Conservation (phyloP, 2,888 invertebrate species). For the Ceramica pisi region DNA sequence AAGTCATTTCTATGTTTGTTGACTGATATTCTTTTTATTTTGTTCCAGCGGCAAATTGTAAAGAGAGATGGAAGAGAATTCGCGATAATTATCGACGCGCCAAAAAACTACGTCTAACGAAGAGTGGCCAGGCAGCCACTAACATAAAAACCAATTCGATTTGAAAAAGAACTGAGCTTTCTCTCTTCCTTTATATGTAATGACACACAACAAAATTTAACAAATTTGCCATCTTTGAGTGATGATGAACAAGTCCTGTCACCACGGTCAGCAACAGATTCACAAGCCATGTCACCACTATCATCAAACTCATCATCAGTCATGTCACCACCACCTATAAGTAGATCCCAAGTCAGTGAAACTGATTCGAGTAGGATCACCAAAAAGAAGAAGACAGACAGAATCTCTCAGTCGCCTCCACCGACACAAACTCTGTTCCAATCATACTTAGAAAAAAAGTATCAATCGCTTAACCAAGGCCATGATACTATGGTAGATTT, state of each 20-base stretch:
- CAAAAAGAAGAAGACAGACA: constrained; percentile 37
- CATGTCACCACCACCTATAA: constrained; percentile 19
- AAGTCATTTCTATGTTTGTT: constrained; percentile 32
- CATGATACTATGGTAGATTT: constrained; percentile 44
- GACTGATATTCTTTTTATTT: constrained; percentile 39
- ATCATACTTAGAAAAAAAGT: constrained; percentile 46
- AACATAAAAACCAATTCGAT: constrained; percentile 32
- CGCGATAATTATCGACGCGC: constrained; percentile 10
- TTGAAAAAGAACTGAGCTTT: constrained; percentile 34
- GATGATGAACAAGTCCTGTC: constrained; percentile 26
- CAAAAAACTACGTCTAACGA: constrained; percentile 28
- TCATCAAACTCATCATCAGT: constrained; percentile 29
- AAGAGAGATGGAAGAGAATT: constrained; percentile 43
- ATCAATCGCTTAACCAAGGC: constrained; percentile 35
- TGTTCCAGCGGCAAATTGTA: constrained; percentile 40
- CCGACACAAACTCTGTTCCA: constrained; percentile 38
- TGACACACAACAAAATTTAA: constrained; percentile 31
- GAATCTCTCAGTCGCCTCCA: constrained; percentile 37
- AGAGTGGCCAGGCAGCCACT: constrained; percentile 38
- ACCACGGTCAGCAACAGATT: too few species aligned
- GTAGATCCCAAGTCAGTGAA: constrained; percentile 36
- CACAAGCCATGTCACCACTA: not conserved
- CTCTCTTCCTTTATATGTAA: constrained; percentile 28
- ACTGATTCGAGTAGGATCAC: constrained; percentile 30
- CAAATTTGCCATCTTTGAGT: constrained; percentile 33